Conservation (phyloP, 2,797 vertebrate genomes). For the Toxotes lorentzi region DNA sequence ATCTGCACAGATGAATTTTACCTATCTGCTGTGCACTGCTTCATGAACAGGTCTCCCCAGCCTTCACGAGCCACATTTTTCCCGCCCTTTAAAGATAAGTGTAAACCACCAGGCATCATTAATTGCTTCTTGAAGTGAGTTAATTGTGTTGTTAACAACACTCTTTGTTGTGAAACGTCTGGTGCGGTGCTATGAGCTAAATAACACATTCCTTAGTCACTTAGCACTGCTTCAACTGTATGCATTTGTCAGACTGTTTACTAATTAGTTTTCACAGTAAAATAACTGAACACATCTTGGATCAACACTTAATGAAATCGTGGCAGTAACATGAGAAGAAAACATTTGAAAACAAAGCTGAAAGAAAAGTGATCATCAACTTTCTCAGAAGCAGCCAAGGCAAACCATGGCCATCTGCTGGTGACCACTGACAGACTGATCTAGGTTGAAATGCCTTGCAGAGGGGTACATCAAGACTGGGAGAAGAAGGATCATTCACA, state of each 20-base stretch:
- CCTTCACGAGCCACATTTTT: constrained; percentile 8
- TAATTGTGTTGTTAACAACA: constrained; percentile 38
- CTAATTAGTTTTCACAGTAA: constrained; percentile 19
- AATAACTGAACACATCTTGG: constrained; percentile 17
- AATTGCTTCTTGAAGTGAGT: constrained; percentile 38
- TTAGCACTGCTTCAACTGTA: constrained; percentile 15
- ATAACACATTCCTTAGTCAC: constrained; percentile 27
- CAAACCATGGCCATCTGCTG: not conserved
- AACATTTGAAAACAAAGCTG: not conserved
- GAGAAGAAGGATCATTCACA: not conserved
- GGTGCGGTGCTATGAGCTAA: constrained; percentile 16
- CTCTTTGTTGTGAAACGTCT: constrained; percentile 41
- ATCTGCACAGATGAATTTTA: constrained; percentile 71
- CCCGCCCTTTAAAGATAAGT: constrained; percentile 23
- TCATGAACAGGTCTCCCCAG: constrained; percentile 39
- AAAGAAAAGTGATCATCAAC: constrained; percentile 1
- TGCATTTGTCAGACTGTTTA: constrained; percentile 16
- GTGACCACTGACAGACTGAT: not conserved
- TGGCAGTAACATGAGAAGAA: not conserved
- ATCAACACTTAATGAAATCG: constrained; percentile 9
- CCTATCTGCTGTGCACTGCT: constrained; percentile 35
- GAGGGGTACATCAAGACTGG: not conserved
- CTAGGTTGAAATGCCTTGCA: not conserved
- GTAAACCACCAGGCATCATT: constrained; percentile 38
- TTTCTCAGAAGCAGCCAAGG: not conserved